phyloP scores from a whole-genome alignment of 2,797 vertebrate genomes.

The Malacoraja senta region DNA sequence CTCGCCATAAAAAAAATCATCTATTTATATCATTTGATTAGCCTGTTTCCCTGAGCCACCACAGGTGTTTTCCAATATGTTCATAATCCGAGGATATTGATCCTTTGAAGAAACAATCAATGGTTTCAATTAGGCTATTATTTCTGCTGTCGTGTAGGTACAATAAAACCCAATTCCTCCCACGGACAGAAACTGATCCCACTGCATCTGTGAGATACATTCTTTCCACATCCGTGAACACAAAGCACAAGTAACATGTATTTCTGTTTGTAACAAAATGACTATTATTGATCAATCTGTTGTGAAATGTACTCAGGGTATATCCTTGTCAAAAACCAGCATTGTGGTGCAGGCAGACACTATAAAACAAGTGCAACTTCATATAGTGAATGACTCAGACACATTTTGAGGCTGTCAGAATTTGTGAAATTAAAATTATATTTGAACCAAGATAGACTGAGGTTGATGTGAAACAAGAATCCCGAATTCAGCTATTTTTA shows the following conservation, averaged over 20 bases:
- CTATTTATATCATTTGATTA: neutral
- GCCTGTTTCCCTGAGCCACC: neutral
- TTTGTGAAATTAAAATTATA: neutral
- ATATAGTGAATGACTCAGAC: neutral
- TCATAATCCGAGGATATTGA: neutral
- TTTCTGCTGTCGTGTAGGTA: neutral
- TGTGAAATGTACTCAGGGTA: neutral
- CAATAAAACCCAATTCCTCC: neutral
- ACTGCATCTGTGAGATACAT: neutral
- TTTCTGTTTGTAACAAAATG: constrained; percentile 9
- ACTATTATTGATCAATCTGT: neutral
- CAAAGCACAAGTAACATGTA: neutral
- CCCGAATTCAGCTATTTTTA: neutral
- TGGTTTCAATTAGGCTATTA: constrained; percentile 8
- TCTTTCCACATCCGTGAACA: neutral
- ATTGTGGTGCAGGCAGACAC: neutral
- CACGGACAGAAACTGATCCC: neutral
- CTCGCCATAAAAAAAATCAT: too few relatives aligned
- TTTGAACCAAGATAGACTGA: neutral
- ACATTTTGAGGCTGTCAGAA: neutral
- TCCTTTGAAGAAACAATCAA: constrained; percentile 15
- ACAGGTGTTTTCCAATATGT: neutral
- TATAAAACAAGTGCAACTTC: neutral
- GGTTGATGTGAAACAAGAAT: neutral
- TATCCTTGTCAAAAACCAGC: neutral